Percentiles rank a stretch among this genome's conserved stretches.
phyloP scores from a whole-genome alignment of 2,797 vertebrate species.

The Sebastes paucispinis region DNA sequence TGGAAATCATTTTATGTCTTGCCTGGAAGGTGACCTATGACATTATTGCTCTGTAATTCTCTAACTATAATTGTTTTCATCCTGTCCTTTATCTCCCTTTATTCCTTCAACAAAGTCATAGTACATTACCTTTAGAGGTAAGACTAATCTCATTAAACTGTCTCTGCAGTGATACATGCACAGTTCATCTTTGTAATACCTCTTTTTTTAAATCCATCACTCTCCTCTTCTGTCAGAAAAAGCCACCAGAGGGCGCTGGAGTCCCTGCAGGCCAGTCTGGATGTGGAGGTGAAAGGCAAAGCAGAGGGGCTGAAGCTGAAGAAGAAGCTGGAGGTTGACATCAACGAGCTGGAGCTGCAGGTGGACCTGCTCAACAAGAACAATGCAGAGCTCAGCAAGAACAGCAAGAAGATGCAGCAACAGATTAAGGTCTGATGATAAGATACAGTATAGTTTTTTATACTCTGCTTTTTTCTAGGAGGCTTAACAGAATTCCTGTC shows the following conservation, averaged over 20 bases:
- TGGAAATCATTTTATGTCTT: background rate
- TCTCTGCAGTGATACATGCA: background rate
- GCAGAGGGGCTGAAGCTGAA: conserved; percentile 80
- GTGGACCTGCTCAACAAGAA: conserved; percentile 82
- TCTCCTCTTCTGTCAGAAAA: conserved; percentile 70
- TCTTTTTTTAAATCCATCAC: background rate
- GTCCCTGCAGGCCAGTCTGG: conserved; percentile 84
- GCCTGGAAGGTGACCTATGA: background rate
- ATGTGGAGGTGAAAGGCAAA: conserved; percentile 83
- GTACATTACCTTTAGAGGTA: conserved; percentile 34
- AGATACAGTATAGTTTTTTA: accelerated
- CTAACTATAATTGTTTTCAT: background rate
- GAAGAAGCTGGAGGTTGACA: conserved; percentile 85
- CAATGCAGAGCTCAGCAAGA: conserved; percentile 81
- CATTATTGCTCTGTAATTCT: background rate
- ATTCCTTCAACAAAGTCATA: conserved; percentile 19
- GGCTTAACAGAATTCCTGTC: background rate
- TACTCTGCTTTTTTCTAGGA: background rate
- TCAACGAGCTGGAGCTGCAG: conserved; percentile 85
- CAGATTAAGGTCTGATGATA: conserved; percentile 80
- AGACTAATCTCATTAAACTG: conserved; percentile 6
- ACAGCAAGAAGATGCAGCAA: conserved; percentile 83
- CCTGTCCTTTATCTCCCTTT: conserved; percentile 28
- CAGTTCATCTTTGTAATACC: background rate
- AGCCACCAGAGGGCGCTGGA: conserved; percentile 84